Conservation (phyloP, 1,140 invertebrate genomes). For the Steinernema feltiae region DNA sequence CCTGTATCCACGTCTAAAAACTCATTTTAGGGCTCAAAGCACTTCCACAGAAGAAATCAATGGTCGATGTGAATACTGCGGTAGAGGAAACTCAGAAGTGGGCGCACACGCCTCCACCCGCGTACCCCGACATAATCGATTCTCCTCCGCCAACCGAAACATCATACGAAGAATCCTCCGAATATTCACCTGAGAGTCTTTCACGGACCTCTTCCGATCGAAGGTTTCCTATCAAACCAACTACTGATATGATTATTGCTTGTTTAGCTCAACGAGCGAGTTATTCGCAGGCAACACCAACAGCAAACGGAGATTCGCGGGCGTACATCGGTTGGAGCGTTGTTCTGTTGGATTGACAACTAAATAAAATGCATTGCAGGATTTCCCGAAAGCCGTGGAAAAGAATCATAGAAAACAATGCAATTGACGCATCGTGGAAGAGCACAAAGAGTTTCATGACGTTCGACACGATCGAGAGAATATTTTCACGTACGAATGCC, state of each 20-base stretch:
- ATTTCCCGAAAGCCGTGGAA: neutral
- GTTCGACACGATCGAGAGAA: neutral
- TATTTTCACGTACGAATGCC: neutral
- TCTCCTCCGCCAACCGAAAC: conserved; percentile 2
- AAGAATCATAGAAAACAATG: neutral
- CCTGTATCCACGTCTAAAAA: too few relatives aligned
- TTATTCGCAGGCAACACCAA: neutral
- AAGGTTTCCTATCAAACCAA: neutral
- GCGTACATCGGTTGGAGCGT: neutral
- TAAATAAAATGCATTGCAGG: neutral
- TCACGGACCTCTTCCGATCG: neutral
- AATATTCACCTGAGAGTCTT: neutral
- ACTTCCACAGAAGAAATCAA: neutral
- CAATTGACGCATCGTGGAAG: neutral
- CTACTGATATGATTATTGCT: neutral
- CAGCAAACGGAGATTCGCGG: neutral
- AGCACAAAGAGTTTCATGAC: neutral
- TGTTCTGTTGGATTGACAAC: neutral
- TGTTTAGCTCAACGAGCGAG: neutral
- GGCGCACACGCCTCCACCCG: neutral
- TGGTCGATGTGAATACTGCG: conserved; percentile 1
- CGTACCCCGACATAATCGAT: neutral
- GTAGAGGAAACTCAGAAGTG: neutral
- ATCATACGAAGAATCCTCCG: neutral
- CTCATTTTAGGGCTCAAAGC: conserved; percentile 4